Evolutionary conservation across 2,888 invertebrate genomes (phyloP).

Genomic region (Diaperis boleti): DNA sequence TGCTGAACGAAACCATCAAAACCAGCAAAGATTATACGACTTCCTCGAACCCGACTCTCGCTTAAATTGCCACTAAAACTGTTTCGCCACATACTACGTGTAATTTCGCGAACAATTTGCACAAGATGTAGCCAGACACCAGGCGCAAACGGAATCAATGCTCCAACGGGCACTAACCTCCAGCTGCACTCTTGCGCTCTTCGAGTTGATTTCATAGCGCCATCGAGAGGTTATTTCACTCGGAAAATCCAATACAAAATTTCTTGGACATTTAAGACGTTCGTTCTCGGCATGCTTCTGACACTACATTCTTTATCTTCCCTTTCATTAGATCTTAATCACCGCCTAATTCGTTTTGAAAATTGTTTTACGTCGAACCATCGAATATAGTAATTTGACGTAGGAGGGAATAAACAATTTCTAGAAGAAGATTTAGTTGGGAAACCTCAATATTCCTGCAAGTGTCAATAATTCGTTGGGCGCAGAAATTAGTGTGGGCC

Average conservation of each 20-base stretch:
- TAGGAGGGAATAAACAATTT: not conserved
- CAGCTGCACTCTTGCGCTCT: not conserved
- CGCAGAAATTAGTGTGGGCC: too few species aligned
- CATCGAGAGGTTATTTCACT: not conserved
- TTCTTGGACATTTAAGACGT: not conserved
- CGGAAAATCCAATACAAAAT: not conserved
- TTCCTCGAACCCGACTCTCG: too few species aligned
- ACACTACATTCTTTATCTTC: not conserved
- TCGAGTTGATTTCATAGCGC: not conserved
- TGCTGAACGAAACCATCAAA: too few species aligned
- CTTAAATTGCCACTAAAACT: too few species aligned
- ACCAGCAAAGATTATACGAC: too few species aligned
- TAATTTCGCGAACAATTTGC: not conserved
- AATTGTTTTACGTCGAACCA: constrained; percentile 11
- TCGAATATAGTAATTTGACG: not conserved
- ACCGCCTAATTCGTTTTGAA: constrained; percentile 1
- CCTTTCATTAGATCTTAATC: constrained; percentile 3
- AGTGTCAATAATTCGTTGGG: too few species aligned
- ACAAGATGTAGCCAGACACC: not conserved
- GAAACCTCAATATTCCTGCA: too few species aligned
- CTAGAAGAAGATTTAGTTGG: too few species aligned
- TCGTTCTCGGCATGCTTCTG: not conserved
- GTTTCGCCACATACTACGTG: too few species aligned
- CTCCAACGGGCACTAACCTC: not conserved
- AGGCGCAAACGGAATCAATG: not conserved